Evolutionary conservation across 2,113 vertebrate species (phyloP).

Genomic region (Lepisosteus oculatus): DNA sequence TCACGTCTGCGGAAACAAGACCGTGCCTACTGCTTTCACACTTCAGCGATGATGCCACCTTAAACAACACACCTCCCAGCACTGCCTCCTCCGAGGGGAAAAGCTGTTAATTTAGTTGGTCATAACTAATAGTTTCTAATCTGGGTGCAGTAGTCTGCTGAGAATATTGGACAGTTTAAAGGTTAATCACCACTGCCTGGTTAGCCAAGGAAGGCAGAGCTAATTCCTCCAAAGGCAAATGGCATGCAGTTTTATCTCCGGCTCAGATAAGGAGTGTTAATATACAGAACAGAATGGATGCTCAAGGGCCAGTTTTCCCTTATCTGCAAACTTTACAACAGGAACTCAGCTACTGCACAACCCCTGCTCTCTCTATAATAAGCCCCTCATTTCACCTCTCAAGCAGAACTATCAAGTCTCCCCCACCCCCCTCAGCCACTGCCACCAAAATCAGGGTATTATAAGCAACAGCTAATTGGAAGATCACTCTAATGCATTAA

Average conservation of each 20-base stretch:
- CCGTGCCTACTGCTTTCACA: conserved; percentile 15
- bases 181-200: conserved; percentile 99
- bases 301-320: conserved; percentile 99
- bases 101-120: conserved; percentile 99
- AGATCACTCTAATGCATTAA: conserved; percentile 99
- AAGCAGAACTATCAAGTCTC: conserved; percentile 96
- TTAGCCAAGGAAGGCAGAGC: conserved; percentile 98
- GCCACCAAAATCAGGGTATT: conserved; percentile 97
- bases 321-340: conserved; percentile 99
- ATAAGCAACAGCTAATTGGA: conserved; percentile 98
- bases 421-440: conserved; percentile 59
- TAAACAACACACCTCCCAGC: conserved; percentile 76
- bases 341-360: conserved; percentile 92
- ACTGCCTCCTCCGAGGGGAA: conserved; percentile 77
- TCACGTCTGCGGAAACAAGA: neutral
- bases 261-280: conserved; percentile 99
- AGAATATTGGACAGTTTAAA: conserved; percentile 99
- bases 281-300: conserved; percentile 99
- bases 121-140: conserved; percentile 99
- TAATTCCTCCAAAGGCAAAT: conserved; percentile 99
- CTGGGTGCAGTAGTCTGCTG: conserved; percentile 94
- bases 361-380: conserved; percentile 96
- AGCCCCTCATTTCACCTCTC: conserved; percentile 99
- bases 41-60: conserved; percentile 65
- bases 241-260: conserved; percentile 99